Base-by-base conservation (phyloP, 1,140 invertebrate species). In the Hyphantria cunea region DNA sequence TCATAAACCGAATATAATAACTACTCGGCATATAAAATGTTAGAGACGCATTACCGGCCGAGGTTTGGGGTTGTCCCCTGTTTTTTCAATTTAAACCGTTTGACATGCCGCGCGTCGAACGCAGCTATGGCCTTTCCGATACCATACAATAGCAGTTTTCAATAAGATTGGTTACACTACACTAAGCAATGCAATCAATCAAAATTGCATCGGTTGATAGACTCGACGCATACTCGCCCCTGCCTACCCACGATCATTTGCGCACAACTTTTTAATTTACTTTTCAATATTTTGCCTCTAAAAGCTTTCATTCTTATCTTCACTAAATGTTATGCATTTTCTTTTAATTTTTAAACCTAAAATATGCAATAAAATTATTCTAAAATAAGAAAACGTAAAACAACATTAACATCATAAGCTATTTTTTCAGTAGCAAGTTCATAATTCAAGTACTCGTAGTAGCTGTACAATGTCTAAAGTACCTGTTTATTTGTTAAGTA, bases 111-210 rank as follows among this genome's bases (percentile, higher is more conserved):
- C 78, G 80, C 82, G 84, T 88, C 84, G 77, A 77, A 80, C 79
- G 76, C 84, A 86, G 80, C 74, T 47, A 74, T 77, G 86, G 81
- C 83, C 82, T 89, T 87, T 86, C 78, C 75, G 76, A 87, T 78
- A 60, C 66, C 68, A 51, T 80, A 87, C 87, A 90, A 90, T 86
- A 71, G 62, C 72, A 78, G 77, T 88, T 89, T 90, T 90, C 87
- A 89, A 89, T 90, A 83, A 89, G 87, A 90, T 90, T 86, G 83
- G 87, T 89, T 81, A 90, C 87, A 90, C 78, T 90, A 90, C 87
- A 90, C 84, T 90, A 86, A 90, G 81, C 87, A 89, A 81, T 80
- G 80, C 86, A 85, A 90, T 90, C 87, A 90, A 90, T 90, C 87
- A 90, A 90, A 86, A 87, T 86, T 82, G 83, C 82, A 80, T 82